Base-by-base conservation (phyloP, 1,140 invertebrate species). In the Oedothorax gibbosus region DNA sequence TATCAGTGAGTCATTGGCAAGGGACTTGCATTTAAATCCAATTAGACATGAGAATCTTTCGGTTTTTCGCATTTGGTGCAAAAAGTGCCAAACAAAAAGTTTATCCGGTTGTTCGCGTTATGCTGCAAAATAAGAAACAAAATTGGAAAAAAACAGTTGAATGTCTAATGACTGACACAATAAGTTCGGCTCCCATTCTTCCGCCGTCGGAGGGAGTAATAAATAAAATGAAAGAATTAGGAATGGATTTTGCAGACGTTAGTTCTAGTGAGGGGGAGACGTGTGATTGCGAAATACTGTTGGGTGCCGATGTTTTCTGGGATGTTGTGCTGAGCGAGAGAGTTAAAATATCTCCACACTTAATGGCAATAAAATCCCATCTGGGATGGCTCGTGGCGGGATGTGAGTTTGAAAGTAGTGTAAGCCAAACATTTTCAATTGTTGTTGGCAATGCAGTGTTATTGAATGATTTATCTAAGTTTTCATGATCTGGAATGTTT, bases 391-490 rank as follows among this genome's bases (percentile, higher is more conserved):
- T 62, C 57, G 57, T 62, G 57, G 57, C 57, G 57, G 57, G 57
- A 62, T 62, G 57, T 62, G 57, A 62, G 18, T 62, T 62, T 62
- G 57, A 62, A n/a, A 6, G 18, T 15, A 15, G 57, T 15, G 57
- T 35, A 18, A 15, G 12, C 6, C 18, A 62, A 3, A 18, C 57
- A 15, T 18, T 15, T 15, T 12, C 18, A 18, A 15, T 62, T 62
- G 12, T 62, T 12, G 12, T n/a, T 18, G 18, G 57, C 6, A 62
- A 62, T 62, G 57, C 57, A 62, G 57, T 62, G 6, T 12, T 62
- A 18, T 62, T 62, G 18, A 62, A 62, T 62, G 57, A 62, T 62
- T 62, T 62, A 62, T 62, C 57, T 62, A 62, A 62, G 18, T n/a
- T 62, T 62, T 62, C 57, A 62, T 62, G 57, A 62, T 62, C 18